Conservation (phyloP, 2,113 vertebrate species). For the Barbus barbus region DNA sequence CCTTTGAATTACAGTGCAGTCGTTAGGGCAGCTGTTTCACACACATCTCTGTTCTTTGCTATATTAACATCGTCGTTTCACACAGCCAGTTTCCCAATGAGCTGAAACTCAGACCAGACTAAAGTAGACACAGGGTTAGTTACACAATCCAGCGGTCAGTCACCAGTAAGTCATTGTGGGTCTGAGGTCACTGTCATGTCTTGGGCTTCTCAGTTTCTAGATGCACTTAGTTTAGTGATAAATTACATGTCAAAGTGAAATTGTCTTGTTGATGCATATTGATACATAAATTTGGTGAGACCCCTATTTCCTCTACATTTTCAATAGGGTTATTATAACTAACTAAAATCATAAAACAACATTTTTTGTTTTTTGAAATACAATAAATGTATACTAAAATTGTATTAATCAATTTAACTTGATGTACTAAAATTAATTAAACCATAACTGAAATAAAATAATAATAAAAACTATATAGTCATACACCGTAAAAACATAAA, state of each 20-base stretch:
- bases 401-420: too few relatives aligned
- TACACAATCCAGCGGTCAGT: conserved; percentile 41
- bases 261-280: background rate
- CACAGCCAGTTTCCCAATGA: conserved; percentile 47
- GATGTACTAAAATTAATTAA: background rate
- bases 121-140: conserved; percentile 30
- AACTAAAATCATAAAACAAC: background rate
- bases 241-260: background rate
- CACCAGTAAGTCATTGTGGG: conserved; percentile 30
- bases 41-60: background rate
- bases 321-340: background rate
- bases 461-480: too few relatives aligned
- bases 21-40: background rate
- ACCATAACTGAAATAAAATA: accelerated
- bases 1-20: background rate
- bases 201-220: background rate
- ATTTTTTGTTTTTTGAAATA: background rate
- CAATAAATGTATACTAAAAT: too few relatives aligned
- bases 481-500: background rate
- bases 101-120: background rate
- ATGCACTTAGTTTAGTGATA: background rate
- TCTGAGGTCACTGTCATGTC: background rate
- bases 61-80: conserved; percentile 42
- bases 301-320: background rate
- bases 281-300: background rate